phyloP scores from a whole-genome alignment of 1,140 invertebrate genomes.

The Panulirus ornatus region DNA sequence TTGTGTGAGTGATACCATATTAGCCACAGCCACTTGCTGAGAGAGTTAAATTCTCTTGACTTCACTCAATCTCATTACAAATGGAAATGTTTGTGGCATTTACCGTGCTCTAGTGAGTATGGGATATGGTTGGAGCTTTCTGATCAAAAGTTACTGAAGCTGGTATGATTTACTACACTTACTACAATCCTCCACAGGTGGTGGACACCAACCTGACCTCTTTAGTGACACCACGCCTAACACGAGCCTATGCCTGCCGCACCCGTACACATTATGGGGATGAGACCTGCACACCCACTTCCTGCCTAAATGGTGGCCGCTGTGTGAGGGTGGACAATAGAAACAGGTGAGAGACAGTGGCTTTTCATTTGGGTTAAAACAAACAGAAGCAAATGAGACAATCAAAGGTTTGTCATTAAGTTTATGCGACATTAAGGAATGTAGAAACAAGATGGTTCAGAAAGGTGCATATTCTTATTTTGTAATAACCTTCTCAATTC shows the following conservation, averaged over 20 bases:
- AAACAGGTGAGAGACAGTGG: conserved; percentile 84
- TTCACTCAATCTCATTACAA: too few species aligned
- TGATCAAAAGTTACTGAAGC: not conserved
- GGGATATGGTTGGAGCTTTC: not conserved
- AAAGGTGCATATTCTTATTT: too few species aligned
- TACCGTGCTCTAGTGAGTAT: too few species aligned
- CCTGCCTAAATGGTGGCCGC: conserved; percentile 96
- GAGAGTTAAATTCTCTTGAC: too few species aligned
- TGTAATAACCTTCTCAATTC: too few species aligned
- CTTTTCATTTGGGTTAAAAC: conserved; percentile 25
- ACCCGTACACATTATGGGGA: conserved; percentile 80
- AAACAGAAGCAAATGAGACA: too few species aligned
- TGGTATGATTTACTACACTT: not conserved
- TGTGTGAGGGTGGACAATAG: conserved; percentile 83
- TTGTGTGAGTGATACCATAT: too few species aligned
- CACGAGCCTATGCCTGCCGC: conserved; percentile 23
- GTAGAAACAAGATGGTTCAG: too few species aligned
- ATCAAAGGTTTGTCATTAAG: too few species aligned
- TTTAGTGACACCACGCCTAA: conserved; percentile 47
- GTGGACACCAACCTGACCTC: conserved; percentile 51
- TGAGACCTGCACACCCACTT: conserved; percentile 91
- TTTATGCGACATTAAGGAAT: too few species aligned
- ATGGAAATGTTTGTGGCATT: too few species aligned
- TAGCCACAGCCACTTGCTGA: too few species aligned
- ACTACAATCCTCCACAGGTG: not conserved